Conservation (phyloP, 2,113 vertebrate species). For the Limanda limanda region DNA sequence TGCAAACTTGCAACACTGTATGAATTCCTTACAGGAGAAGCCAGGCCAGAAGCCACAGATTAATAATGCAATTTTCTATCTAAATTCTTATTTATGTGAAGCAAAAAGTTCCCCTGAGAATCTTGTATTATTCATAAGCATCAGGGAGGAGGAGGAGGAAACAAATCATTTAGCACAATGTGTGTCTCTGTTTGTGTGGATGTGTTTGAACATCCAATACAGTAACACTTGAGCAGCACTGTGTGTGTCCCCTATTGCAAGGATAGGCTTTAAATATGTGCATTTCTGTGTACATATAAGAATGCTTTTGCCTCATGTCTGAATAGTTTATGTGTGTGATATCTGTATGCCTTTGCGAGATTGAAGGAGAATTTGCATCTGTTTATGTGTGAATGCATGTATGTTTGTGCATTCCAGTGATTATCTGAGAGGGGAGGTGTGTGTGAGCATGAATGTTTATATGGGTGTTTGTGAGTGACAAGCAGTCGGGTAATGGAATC, state of each 20-base stretch:
- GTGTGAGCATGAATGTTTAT: conserved; percentile 78
- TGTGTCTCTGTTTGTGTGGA: conserved; percentile 50
- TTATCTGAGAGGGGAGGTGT: conserved; percentile 63
- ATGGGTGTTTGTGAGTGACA: conserved; percentile 73
- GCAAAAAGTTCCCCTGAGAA: conserved; percentile 79
- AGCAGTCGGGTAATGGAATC: conserved; percentile 56
- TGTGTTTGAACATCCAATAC: conserved; percentile 52
- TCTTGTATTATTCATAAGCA: conserved; percentile 79
- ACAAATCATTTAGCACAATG: conserved; percentile 77
- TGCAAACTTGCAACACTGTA: conserved; percentile 47
- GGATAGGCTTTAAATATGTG: conserved; percentile 48
- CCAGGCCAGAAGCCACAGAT: conserved; percentile 65
- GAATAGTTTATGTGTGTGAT: conserved; percentile 64
- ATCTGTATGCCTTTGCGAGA: conserved; percentile 52
- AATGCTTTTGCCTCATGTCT: conserved; percentile 50
- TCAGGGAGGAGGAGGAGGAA: conserved; percentile 69
- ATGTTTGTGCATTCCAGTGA: conserved; percentile 73
- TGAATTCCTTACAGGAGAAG: conserved; percentile 67
- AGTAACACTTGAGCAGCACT: conserved; percentile 6
- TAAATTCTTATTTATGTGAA: conserved; percentile 80
- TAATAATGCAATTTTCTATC: conserved; percentile 82
- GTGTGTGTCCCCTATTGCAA: conserved; percentile 28
- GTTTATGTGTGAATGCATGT: conserved; percentile 70
- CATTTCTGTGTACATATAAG: conserved; percentile 40
- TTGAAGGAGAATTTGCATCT: conserved; percentile 72